Evolutionary conservation across 1,140 invertebrate genomes (phyloP), one percentile per base, ranked within the genome.

Genomic region (Brachystomella parvula): DNA sequence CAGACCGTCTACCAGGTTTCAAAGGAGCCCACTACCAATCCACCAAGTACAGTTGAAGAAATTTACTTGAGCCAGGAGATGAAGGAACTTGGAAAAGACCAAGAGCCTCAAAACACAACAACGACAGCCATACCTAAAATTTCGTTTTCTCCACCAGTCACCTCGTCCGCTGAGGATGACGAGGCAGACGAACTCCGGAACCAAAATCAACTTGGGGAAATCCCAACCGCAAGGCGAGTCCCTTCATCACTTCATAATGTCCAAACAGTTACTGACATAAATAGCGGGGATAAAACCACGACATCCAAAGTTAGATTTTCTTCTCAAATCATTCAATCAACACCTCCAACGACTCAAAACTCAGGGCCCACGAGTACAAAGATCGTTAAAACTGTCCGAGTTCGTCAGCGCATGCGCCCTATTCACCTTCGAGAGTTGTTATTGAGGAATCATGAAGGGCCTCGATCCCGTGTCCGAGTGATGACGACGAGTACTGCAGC

Each of bases 351-450:
- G 15, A 53, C 49, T 26, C 3, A 60, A 24, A 29, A 33, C 21
- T 24, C 21, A 29, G 9, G 29, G 58, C 9, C 67, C n/a, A 72
- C 65, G n/a, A 72, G 68, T 65, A 73, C 71, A 32, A 73, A 73
- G 56, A 57, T 73, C 33, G 67, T 73, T 6, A 71, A 73, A 61
- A 73, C 72, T 32, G 72, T 73, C 30, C 66, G 72, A 3, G 72
- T 73, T 1, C 47, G 72, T 3, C 72, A 73, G 47, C 57, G 72
- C 31, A 71, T 73, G 72, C 58, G 71, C 9, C 61, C 66, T 19
- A 59, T 47, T 39, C 35, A 53, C 2, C 64, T 66, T 61, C 26
- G 35, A 15, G 61, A 33, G n/a, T 31, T 28, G 19, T 33, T 61
- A 31, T 35, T 60, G 3, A 60, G 47, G 21, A 63, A 29, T 28